phyloP scores from a whole-genome alignment of 2,888 invertebrate species.

The Empis stercorea region DNA sequence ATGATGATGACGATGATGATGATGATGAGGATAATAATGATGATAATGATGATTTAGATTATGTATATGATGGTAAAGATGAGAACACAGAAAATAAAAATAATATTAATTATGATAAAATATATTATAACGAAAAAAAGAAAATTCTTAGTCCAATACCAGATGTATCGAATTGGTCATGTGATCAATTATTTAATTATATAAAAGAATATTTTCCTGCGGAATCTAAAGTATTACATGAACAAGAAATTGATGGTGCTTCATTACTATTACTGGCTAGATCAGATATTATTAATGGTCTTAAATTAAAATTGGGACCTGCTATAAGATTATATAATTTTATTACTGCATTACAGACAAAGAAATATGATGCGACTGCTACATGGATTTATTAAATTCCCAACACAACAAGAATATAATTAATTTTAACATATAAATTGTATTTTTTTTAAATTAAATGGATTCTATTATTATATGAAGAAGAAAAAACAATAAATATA shows the following conservation, averaged over 20 bases:
- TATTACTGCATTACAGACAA: slow-evolving; percentile 68
- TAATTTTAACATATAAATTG: no score
- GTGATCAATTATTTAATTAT: slow-evolving; percentile 69
- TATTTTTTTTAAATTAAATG: no score
- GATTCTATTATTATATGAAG: no score
- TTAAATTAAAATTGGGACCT: slow-evolving; percentile 75
- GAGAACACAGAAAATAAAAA: no score
- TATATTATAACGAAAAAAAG: slow-evolving; percentile 4
- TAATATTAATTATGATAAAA: slow-evolving; percentile 3
- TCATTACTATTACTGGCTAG: slow-evolving; percentile 73
- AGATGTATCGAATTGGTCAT: slow-evolving; percentile 69
- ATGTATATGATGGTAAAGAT: not conserved
- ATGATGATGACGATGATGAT: not conserved
- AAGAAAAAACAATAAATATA: no score
- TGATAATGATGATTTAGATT: no score
- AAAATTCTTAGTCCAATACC: slow-evolving; percentile 38
- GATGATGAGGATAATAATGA: no score
- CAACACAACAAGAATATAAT: no score
- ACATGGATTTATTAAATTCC: slow-evolving; percentile 6
- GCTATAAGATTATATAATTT: slow-evolving; percentile 74
- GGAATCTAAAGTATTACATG: slow-evolving; percentile 67
- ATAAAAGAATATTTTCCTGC: slow-evolving; percentile 64
- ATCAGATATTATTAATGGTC: slow-evolving; percentile 67
- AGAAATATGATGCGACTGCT: not conserved
- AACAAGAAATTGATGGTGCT: slow-evolving; percentile 87